phyloP scores from a whole-genome alignment of 2,888 invertebrate genomes.

The Lasioglossum villosulum region DNA sequence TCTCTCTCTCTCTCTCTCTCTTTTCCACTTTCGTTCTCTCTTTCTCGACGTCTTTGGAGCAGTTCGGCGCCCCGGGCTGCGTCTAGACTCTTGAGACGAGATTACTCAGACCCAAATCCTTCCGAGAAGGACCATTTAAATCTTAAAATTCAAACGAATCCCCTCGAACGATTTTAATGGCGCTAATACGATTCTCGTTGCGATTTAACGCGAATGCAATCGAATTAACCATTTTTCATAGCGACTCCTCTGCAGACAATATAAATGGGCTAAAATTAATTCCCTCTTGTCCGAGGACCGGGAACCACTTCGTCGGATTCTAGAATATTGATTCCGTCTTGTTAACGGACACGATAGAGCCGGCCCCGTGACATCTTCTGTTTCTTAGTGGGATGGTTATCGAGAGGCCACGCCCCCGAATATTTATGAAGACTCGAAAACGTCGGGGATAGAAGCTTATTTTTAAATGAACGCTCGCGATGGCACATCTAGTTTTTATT shows the following conservation, averaged over 20 bases:
- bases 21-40: not conserved
- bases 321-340: constrained; percentile 3
- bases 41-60: constrained; percentile 43
- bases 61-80: constrained; percentile 58
- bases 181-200: constrained; percentile 41
- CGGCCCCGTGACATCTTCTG: not conserved
- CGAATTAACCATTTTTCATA: constrained; percentile 20
- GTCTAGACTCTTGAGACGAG: constrained; percentile 63
- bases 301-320: not conserved
- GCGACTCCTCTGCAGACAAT: not conserved
- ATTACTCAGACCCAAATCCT: constrained; percentile 62
- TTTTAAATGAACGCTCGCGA: not conserved
- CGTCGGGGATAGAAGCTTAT: not conserved
- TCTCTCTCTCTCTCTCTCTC: not conserved
- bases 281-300: no score
- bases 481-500: not conserved
- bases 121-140: constrained; percentile 64
- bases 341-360: not conserved
- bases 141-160: constrained; percentile 59
- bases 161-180: constrained; percentile 47
- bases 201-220: constrained; percentile 20
- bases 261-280: constrained; percentile 3
- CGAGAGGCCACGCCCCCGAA: not conserved
- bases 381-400: not conserved
- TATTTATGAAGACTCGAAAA: not conserved